Base-by-base conservation (phyloP, 2,888 invertebrate genomes). In the Scrobipalpa atriplicella region DNA sequence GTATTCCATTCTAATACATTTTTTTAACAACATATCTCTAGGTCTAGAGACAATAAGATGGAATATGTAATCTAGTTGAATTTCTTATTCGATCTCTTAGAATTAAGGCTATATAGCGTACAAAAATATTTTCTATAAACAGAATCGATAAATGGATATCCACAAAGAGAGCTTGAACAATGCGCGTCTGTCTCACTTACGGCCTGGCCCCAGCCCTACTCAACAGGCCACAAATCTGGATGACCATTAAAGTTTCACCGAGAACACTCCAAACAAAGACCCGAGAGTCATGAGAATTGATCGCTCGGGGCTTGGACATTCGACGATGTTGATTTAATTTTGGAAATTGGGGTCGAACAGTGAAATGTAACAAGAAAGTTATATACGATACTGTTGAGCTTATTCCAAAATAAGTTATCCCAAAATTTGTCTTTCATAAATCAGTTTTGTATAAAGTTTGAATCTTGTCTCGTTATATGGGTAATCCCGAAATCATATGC, bases 141-240 rank as follows among this genome's bases (percentile, higher is more conserved):
- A 5, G 29, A 29, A 29, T 29, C 29, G 5, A 29, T 29, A 29
- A 29, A 76, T 78, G 75, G 79, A 77, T 64, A 66, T 43, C 11
- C 11, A 43, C 43, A 43, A 64, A 65, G 68, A 69, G 68, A 71
- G n/a, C n/a, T n/a, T 65, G 64, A 66, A 69, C 70, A 69, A 72
- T 66, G 72, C 66, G 29, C 71, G 75, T 85, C 77, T 87, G 85
- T 77, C 69, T 66, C 56, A 41, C 69, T 43, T 43, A 43, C 43
- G 43, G 43, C 11, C 43, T 3, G 71, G 77, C 75, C n/a, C 2
- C 9, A 18, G 16, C 16, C 2, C 16, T 16, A 21, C 87, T 82
- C 88, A 84, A 89, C 88, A 81, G 85, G 78, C 86, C 84, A 89
- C 89, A 90, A 91, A 90, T 90, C 89, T 84, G 80, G 77, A 76